Evolutionary conservation across 2,113 vertebrate genomes (phyloP).

Genomic region (Sorex fumeus): DNA sequence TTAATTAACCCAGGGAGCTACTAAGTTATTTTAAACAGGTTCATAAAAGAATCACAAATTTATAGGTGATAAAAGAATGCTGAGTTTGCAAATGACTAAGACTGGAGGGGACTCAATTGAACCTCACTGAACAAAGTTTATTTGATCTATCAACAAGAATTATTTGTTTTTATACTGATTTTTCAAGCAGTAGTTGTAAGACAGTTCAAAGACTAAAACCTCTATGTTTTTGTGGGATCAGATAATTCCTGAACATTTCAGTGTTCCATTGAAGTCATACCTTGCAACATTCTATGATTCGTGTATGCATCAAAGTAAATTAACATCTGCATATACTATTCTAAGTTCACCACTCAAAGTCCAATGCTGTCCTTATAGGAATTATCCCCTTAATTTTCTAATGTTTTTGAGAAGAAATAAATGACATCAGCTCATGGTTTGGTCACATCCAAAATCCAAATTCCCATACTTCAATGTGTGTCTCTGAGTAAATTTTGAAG

Average conservation of each 20-base stretch:
- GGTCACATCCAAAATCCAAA: background rate
- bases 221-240: background rate
- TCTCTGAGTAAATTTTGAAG: conserved; percentile 5
- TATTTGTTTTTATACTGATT: background rate
- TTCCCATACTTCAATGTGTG: background rate
- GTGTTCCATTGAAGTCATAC: background rate
- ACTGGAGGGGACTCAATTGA: background rate
- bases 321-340: too few relatives aligned
- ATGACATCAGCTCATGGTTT: background rate
- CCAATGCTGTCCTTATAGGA: too few relatives aligned
- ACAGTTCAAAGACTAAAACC: background rate
- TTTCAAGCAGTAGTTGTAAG: background rate
- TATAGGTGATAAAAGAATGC: background rate
- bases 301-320: too few relatives aligned
- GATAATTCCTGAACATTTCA: background rate
- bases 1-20: background rate
- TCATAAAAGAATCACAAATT: background rate
- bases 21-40: background rate
- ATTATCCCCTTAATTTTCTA: background rate
- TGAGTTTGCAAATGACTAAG: conserved; percentile 31
- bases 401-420: background rate
- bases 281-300: too few relatives aligned
- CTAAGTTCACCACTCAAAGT: too few relatives aligned
- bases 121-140: background rate
- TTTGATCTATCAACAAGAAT: conserved; percentile 14